phyloP scores from a whole-genome alignment of 2,797 vertebrate species.

The Anableps anableps region DNA sequence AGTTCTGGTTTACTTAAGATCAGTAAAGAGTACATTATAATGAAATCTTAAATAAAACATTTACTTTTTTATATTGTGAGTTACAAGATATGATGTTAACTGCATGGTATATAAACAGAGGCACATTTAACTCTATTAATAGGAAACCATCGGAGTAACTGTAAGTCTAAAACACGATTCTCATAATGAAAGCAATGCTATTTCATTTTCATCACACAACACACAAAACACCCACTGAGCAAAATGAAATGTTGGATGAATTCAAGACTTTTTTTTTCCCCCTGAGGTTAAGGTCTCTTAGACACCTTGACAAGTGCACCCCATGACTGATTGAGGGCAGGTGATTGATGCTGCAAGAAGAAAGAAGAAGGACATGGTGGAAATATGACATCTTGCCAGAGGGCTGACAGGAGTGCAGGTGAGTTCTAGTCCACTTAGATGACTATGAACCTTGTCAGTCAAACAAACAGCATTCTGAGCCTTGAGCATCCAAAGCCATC shows the following conservation, averaged over 20 bases:
- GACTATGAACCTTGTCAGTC: constrained; percentile 35
- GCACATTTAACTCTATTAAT: not conserved
- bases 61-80: not conserved
- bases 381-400: constrained; percentile 56
- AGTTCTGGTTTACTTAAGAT: not conserved
- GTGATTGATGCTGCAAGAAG: constrained; percentile 62
- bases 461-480: constrained; percentile 52
- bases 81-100: not conserved
- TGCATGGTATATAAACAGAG: too few species aligned
- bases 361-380: constrained; percentile 44
- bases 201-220: not conserved
- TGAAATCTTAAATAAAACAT: not conserved
- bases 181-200: not conserved
- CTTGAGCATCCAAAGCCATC: constrained; percentile 43
- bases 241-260: constrained; percentile 12
- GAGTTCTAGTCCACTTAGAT: constrained; percentile 53
- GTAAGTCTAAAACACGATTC: not conserved
- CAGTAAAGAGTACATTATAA: not conserved
- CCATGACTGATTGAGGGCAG: constrained; percentile 68
- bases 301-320: constrained; percentile 41
- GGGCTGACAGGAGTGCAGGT: constrained; percentile 64
- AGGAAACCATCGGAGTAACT: not conserved
- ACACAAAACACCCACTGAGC: constrained; percentile 18
- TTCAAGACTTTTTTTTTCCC: constrained; percentile 32
- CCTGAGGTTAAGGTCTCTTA: constrained; percentile 33